Conservation (phyloP, 2,888 invertebrate species). For the Mycalesis mineus region DNA sequence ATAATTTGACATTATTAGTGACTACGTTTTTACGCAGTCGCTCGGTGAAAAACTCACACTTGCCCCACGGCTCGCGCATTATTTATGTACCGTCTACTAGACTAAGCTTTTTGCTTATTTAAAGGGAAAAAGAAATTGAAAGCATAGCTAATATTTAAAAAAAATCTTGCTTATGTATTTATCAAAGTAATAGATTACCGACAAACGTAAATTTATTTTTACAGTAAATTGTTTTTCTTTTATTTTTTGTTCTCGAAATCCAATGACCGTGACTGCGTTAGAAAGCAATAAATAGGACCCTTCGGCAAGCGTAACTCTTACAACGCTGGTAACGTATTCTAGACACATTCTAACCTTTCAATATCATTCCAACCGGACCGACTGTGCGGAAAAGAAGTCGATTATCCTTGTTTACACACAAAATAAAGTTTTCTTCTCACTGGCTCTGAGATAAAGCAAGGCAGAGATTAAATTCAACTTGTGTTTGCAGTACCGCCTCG, state of each 20-base stretch:
- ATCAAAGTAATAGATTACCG: too few relatives aligned
- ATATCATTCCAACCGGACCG: constrained; percentile 52
- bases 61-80: too few relatives aligned
- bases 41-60: too few relatives aligned
- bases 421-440: constrained; percentile 74
- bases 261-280: constrained; percentile 1
- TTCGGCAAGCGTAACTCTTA: constrained; percentile 6
- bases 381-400: constrained; percentile 54
- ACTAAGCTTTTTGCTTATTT: too few relatives aligned
- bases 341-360: constrained; percentile 57
- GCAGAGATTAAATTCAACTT: constrained; percentile 69
- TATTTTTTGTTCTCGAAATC: not conserved
- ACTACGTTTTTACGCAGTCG: too few relatives aligned
- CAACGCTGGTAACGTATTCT: constrained; percentile 56
- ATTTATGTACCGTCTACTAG: too few relatives aligned
- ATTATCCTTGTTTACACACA: constrained; percentile 71
- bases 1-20: too few relatives aligned
- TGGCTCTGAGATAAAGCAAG: constrained; percentile 61
- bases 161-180: too few relatives aligned
- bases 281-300: constrained; percentile 11
- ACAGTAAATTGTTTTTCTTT: not conserved
- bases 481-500: constrained; percentile 64
- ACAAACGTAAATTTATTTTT: too few relatives aligned
- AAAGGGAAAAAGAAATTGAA: too few relatives aligned
- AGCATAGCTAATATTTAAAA: too few relatives aligned